Base-by-base conservation (phyloP, 2,888 invertebrate species). In the Callyntrura sp. region DNA sequence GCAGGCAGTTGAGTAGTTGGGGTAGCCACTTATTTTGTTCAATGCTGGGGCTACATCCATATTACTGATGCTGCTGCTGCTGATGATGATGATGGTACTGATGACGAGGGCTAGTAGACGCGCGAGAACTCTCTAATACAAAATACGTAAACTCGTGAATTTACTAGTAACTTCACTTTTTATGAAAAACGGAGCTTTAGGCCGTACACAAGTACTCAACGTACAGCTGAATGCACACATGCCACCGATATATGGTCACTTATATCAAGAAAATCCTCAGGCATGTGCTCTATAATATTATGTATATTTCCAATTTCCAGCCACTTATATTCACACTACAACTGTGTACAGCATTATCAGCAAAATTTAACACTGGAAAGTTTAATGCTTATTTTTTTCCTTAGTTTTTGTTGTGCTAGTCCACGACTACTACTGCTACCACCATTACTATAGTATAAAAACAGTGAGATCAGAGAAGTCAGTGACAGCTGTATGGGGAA, bases 401-500 rank as follows among this genome's bases (percentile, higher is more conserved):
- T 73, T 62, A 20, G 11, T 62, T 62, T 62, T 23, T 73, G 35
- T 35, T 35, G 35, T 35, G 6, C 35, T 35, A 6, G 35, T 35
- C 20, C 35, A 12, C 35, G 35, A 35, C 43, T 35, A 65, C 25
- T 28, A 65, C 35, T 35, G 20, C 45, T 45, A 62, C 9, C 20
- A 43, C 81, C 6, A 35, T 35, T 79, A 68, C 25, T 65, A 76
- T 28, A 28, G 35, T 65, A n/a, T 12, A 5, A 68, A 78, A 60
- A 62, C 62, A 55, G 28, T 83, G 68, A 76, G 76, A 60, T 55
- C 78, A 78, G 65, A 60, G n/a, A 60, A 70, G 60, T 51, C 23
- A 81, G 85, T 86, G 85, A 78, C 85, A 86, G 78, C 48, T 86
- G 85, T 45, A 86, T 35, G 35, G 35, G 35, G 65, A 62, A 73